Evolutionary conservation across 2,888 invertebrate genomes (phyloP).

Genomic region (Oxystoma pomonae): DNA sequence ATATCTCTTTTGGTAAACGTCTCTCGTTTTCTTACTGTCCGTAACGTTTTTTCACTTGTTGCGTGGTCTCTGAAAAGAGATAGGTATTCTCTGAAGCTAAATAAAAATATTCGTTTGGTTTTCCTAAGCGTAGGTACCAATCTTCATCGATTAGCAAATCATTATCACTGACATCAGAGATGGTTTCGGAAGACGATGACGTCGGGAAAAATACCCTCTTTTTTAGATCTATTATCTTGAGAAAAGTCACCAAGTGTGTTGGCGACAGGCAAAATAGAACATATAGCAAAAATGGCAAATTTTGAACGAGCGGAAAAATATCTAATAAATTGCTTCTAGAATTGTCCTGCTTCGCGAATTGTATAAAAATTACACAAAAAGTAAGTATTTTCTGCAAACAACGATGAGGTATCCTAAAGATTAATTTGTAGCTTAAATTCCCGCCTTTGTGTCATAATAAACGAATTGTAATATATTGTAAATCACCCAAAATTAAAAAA

Average conservation of each 20-base stretch:
- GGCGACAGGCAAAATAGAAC: too few species aligned
- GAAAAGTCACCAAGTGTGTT: neutral
- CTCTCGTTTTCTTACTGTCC: neutral
- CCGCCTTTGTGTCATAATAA: too few species aligned
- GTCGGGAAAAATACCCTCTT: neutral
- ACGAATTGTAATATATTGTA: too few species aligned
- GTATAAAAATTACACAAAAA: too few species aligned
- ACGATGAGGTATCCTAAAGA: too few species aligned
- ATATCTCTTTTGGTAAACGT: neutral
- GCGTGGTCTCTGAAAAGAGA: neutral
- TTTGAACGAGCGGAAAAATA: too few species aligned
- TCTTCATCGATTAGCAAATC: neutral
- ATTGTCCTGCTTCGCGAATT: too few species aligned
- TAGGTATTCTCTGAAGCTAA: neutral
- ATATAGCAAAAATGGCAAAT: too few species aligned
- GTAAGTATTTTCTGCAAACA: too few species aligned
- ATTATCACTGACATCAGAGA: neutral
- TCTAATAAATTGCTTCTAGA: too few species aligned
- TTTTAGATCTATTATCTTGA: neutral
- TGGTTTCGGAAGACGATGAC: neutral
- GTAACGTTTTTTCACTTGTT: neutral
- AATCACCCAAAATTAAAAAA: too few species aligned
- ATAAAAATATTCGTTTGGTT: neutral
- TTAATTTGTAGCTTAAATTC: too few species aligned
- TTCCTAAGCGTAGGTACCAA: neutral